Evolutionary conservation across 2,797 vertebrate species (phyloP), one percentile per base, ranked within the genome.

Genomic region (Anguilla megastoma): DNA sequence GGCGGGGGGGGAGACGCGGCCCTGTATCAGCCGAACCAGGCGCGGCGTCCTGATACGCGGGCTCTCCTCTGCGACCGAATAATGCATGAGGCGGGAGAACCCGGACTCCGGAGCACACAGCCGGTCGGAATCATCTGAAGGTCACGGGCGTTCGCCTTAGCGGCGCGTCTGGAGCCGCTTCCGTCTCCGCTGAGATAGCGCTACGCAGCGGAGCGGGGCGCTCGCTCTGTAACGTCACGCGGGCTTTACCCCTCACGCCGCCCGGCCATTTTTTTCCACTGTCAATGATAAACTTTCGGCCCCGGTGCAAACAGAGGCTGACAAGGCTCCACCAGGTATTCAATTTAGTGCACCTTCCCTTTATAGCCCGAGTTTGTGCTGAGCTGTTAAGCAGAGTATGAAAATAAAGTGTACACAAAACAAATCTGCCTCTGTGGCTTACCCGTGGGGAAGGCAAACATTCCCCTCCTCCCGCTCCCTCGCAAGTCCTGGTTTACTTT

Each of bases 401-500:
- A 84, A 85, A 86, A 66, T 56, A 85, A 88, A 86, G 33, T 50
- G 71, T 85, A 18, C 76, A 69, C 54, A 48, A 84, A 41, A 52
- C 21, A 63, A 80, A 88, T 41, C 58, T 56, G 27, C 85, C 88
- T 52, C 88, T 48, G 58, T 76, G 10, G 41, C 16, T 8, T 54
- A 54, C 88, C 85, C 85, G 21, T n/a, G 76, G 79, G 88, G 76
- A 60, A 45, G 87, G 87, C 6, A 24, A 88, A 86, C 10, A 60
- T 76, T 66, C 54, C 86, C 85, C 36, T 50, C 76, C 85, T 45
- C 48, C 58, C 56, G 45, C 56, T 86, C 85, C 66, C 76, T 58
- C 45, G 50, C 58, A 58, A 88, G 76, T 86, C 76, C 88, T 69
- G 76, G 74, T 88, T 88, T 88, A 86, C 88, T 86, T 86, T 83